Evolutionary conservation across 2,888 invertebrate species (phyloP).

Genomic region (Ochropleura plecta): DNA sequence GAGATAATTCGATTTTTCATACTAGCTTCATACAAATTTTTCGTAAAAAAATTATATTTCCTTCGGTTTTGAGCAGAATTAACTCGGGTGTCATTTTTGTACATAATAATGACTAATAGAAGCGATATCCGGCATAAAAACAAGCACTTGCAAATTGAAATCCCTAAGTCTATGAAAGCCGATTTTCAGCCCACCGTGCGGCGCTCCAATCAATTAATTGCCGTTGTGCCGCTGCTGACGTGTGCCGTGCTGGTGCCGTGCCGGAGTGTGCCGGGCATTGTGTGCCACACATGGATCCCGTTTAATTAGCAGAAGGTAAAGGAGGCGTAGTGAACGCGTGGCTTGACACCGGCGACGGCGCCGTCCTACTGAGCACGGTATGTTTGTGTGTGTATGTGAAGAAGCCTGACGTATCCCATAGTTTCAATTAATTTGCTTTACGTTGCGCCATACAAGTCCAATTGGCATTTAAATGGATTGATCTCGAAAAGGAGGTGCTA

Average conservation of each 20-base stretch:
- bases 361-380: neutral
- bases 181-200: too few species aligned
- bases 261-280: conserved; percentile 28
- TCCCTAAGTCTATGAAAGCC: too few species aligned
- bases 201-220: conserved; percentile 64
- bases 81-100: too few species aligned
- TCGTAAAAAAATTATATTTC: too few species aligned
- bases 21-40: too few species aligned
- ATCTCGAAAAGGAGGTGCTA: neutral
- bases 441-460: conserved; percentile 1
- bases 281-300: conserved; percentile 31
- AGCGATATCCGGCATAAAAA: too few species aligned
- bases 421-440: conserved; percentile 24
- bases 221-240: conserved; percentile 27
- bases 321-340: conserved; percentile 41
- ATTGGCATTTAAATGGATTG: conserved; percentile 13
- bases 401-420: neutral
- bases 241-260: conserved; percentile 24
- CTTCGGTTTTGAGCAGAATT: too few species aligned
- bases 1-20: too few species aligned
- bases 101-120: too few species aligned
- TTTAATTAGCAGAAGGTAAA: conserved; percentile 56
- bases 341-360: conserved; percentile 6
- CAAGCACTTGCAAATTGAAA: too few species aligned
- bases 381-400: neutral